phyloP scores from a whole-genome alignment of 2,113 vertebrate species.

The Neoarius graeffei region DNA sequence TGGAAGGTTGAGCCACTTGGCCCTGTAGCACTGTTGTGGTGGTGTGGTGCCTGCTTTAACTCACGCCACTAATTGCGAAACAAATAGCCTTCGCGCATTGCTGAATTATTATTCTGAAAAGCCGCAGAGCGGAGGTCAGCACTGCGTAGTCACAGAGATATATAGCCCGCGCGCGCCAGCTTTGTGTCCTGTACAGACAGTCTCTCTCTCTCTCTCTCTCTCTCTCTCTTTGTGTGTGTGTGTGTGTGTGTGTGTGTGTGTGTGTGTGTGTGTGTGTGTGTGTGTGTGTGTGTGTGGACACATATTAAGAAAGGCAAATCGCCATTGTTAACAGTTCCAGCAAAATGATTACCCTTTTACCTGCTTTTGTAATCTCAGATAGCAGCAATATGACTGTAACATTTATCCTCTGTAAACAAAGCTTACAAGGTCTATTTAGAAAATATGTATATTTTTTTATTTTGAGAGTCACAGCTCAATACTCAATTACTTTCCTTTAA shows the following conservation, averaged over 20 bases:
- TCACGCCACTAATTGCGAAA: conserved; percentile 71
- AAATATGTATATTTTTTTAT: conserved; percentile 40
- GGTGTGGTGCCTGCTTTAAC: conserved; percentile 60
- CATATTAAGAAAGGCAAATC: conserved; percentile 64
- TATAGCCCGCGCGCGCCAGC: conserved; percentile 64
- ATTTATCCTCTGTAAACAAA: conserved; percentile 4
- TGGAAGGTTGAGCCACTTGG: conserved; percentile 55
- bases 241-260: conserved; percentile 40
- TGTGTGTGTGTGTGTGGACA: conserved; percentile 44
- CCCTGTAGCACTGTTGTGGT: conserved; percentile 59
- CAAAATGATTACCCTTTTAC: conserved; percentile 22
- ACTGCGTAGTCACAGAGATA: conserved; percentile 71
- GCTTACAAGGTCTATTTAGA: conserved; percentile 23
- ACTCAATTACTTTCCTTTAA: conserved; percentile 39
- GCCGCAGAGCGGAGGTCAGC: conserved; percentile 70
- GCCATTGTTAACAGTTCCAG: conserved; percentile 43
- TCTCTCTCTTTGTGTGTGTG: neutral
- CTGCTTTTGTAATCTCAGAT: conserved; percentile 24
- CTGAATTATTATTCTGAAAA: conserved; percentile 71
- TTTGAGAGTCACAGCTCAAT: conserved; percentile 32
- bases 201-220: conserved; percentile 16
- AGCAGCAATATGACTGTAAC: conserved; percentile 30
- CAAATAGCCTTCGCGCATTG: conserved; percentile 67
- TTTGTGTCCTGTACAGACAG: conserved; percentile 12
- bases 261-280: conserved; percentile 36